Evolutionary conservation across 2,888 invertebrate genomes (phyloP).

Genomic region (Elmis aenea): DNA sequence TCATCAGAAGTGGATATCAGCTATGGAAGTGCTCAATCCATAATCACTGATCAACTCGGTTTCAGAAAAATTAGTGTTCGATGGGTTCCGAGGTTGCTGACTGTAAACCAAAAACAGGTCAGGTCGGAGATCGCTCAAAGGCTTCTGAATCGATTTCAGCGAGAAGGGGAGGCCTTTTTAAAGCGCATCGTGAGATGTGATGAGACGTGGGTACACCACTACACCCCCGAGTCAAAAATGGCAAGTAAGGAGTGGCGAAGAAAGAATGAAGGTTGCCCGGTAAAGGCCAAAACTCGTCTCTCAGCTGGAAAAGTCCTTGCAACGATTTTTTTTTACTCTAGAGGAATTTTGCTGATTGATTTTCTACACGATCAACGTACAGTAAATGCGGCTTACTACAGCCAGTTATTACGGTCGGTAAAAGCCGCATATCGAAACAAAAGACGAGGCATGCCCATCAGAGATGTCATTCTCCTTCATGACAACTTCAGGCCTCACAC

Average conservation of each 20-base stretch:
- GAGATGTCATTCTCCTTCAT: constrained; percentile 16
- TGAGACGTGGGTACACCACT: too few relatives aligned
- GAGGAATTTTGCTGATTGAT: constrained; percentile 1
- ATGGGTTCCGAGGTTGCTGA: neutral
- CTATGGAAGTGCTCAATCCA: neutral
- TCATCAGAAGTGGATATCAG: neutral
- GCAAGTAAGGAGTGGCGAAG: too few relatives aligned
- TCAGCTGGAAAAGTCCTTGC: constrained; percentile 1
- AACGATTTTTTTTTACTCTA: neutral
- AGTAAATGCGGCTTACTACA: constrained; percentile 17
- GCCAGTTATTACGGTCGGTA: constrained; percentile 7
- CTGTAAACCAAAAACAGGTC: neutral
- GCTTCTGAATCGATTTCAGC: neutral
- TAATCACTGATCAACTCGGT: too few relatives aligned
- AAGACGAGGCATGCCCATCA: constrained; percentile 11
- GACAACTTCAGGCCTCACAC: constrained; percentile 21
- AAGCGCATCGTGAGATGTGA: too few relatives aligned
- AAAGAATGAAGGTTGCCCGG: neutral
- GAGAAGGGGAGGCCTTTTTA: neutral
- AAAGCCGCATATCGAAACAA: constrained; percentile 11
- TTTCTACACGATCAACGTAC: constrained; percentile 15
- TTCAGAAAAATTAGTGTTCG: neutral
- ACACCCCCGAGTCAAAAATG: too few relatives aligned
- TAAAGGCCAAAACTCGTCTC: neutral
- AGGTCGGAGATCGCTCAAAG: neutral